Evolutionary conservation across 2,888 invertebrate species (phyloP), one percentile per base, ranked within the genome.

Genomic region (Acleris sparsana): DNA sequence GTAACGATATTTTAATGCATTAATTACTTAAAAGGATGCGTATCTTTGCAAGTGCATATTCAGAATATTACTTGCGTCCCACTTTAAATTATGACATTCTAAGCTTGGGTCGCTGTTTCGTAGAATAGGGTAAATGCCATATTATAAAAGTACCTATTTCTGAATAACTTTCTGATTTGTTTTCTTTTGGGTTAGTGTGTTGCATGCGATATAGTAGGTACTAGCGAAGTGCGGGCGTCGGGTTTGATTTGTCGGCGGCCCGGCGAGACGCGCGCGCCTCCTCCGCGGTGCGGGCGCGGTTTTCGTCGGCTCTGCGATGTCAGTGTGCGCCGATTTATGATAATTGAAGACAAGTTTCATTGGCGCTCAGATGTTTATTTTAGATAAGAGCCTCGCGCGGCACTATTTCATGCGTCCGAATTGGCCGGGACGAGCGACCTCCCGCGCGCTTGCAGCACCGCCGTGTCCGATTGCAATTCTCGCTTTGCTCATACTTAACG

Each of bases 281-380:
- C 61, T 62, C 56, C 66, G 61, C 65, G 76, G 80, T 75, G 79
- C 79, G 72, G 86, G 87, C 84, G 86, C 85, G 85, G 84, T 82
- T 85, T 84, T 86, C 86, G 80, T 85, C 86, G 84, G 78, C 59
- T 44, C 53, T 56, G 73, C 84, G 82, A 79, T 84, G 90, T 88
- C 91, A 87, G 86, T 83, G 79, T 81, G 76, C 82, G 84, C 86
- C 89, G 91, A 92, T 92, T 92, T 92, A 92, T 91, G 90, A 90
- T 92, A 92, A 92, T 92, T 91, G 90, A 92, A 92, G 90, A 85
- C 92, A 87, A 90, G 92, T 90, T 91, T 89, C 91, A 90, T 87
- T 85, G 88, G 86, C 86, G 86, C 83, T 87, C 87, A 83, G 91
- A 92, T 92, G 90, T 92, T 92, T 92, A 92, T 92, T 92, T 92